Evolutionary conservation across 2,113 vertebrate species (phyloP), one percentile per base, ranked within the genome.

Genomic region (Aphelocoma coerulescens): DNA sequence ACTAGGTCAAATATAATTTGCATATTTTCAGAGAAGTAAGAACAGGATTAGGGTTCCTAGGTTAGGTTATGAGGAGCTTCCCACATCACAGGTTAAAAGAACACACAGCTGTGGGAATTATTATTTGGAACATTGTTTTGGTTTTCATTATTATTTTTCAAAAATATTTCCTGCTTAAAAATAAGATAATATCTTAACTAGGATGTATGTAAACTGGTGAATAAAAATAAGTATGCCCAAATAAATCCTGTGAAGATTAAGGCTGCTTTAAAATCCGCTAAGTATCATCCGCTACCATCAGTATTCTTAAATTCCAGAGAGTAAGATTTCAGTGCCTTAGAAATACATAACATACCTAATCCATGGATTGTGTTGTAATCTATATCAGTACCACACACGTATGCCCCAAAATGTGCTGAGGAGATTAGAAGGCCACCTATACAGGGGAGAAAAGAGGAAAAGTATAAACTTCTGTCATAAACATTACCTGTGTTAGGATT

Each of bases 341-440:
- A 71, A 94, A 91, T 5, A 51, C 0, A 15, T n/a, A 82, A 97
- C 98, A 85, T 98, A 99, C 99, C 99, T 97, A 98, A 98, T 78
- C 99, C 99, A 35, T 99, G 99, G 85, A 99, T 98, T 66, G 98
- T 99, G 97, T 99, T 99, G 97, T 99, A 99, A 97, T 99, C 99
- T 78, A 99, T 99, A 94, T 99, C 99, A 61, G 98, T 98, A 87
- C 99, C 99, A 93, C 97, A 99, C 6, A 99, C 99, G 41, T 99
- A 99, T 1, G 99, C 99, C 89, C 99, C 99, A 91, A 99, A 99
- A 96, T 99, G 99, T 76, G 99, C 99, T 91, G 99, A 99, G 23
- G 99, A 99, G 33, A 99, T 98, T 77, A 99, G 97, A 85, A 99
- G 98, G 86, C 99, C 99, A 91, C 99, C 99, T 99, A 63, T 15